Base-by-base conservation (phyloP, 2,113 vertebrate species). In the Tylochromis polylepis region DNA sequence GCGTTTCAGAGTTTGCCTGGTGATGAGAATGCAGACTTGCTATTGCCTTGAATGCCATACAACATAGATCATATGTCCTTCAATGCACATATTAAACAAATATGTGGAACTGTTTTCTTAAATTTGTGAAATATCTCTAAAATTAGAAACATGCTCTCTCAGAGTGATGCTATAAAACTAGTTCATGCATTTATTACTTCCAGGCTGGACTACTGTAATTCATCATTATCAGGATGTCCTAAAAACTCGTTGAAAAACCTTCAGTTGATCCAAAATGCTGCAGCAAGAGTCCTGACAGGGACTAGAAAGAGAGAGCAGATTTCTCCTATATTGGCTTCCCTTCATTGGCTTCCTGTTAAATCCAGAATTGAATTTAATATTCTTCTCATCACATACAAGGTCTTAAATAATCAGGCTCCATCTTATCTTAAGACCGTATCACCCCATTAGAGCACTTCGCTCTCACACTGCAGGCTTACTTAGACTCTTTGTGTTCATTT, bases 201-300 rank as follows among this genome's bases (percentile, higher is more conserved):
- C 59, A 62, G 59, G 59, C 29, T 34, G 59, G 29, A 34, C 16
- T 0, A 60, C 59, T 60, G 59, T 0, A 1, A 34, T 60, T 60
- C 59, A 34, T 60, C 34, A 60, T 20, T 11, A 6, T 62, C 59
- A 62, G 59, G 31, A 36, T 0, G 59, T 62, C 16, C 5, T 0
- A 34, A 62, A 60, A 62, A 11, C 16, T 4, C 16, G 0, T 29
- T 34, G 59, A 62, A 62, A 62, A 62, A 9, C 15, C 29, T 62
- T 62, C 29, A 62, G 29, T 0, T 34, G 0, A 62, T 62, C 59
- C 59, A 34, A 62, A 20, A 20, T 34, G 58, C 58, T 60, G 58
- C 58, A 34, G 58, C 58, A 31, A 60, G 27, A 31, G 29, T 34
- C 1, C 58, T 60, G 58, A 60, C 58, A 60, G 29, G 16, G 29